Base-by-base conservation (phyloP, 2,113 vertebrate genomes). In the Synchiropus splendidus region DNA sequence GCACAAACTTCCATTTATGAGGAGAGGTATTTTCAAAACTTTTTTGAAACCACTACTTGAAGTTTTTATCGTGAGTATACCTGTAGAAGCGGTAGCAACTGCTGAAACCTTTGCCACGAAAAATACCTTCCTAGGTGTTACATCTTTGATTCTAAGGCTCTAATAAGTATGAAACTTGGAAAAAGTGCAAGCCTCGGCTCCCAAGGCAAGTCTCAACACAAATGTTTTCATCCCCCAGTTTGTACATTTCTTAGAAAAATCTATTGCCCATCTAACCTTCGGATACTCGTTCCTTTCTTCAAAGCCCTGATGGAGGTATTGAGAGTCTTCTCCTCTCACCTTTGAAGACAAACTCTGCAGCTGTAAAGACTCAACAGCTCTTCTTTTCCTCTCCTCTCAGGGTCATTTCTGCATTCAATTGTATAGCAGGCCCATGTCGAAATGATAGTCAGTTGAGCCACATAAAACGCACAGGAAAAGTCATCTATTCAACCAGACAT, bases 261-360 rank as follows among this genome's bases (percentile, higher is more conserved):
- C 59, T 57, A 67, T 67, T 79, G 63, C 37, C 27, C 4, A 45
- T 51, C 50, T 70, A 72, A 80, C 75, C 77, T 82, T 78, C 73
- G 77, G 48, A 59, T 65, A 78, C 70, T 66, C 33, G 59, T 72
- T 66, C 35, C 48, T 65, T 68, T 78, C 51, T 72, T 42, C 13
- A 16, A 30, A 54, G 60, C 45, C 60, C 67, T 69, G 67, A 77
- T 72, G 50, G 63, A 74, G 50, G 65, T 44, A 75, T 80, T 70
- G 58, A 73, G 58, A 63, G 60, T 50, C 40, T 48, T 74, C 64
- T 67, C 67, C 77, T 72, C 41, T 78, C 60, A 78, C 73, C 64
- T 74, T 37, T 38, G 13, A 52, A 79, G 63, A 68, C 66, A 79
- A 77, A 75, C 42, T 13, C 9, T 61, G 58, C 31, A 1, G 71